Evolutionary conservation across 2,888 invertebrate species (phyloP).

Genomic region (Lingula anatina): DNA sequence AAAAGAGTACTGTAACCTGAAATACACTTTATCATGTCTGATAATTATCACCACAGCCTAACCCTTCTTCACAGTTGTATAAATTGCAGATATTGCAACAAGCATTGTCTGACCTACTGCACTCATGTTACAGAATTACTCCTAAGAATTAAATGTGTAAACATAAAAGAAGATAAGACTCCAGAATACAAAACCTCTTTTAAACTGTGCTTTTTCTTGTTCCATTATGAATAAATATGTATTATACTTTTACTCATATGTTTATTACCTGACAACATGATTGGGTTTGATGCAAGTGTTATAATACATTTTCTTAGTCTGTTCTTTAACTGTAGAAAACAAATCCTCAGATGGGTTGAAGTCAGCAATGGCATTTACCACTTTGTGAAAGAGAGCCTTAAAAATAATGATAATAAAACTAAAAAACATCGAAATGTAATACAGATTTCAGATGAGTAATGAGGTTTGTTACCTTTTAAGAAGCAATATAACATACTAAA

Average conservation of each 20-base stretch:
- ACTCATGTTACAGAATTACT: too few relatives aligned
- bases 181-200: neutral
- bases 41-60: too few relatives aligned
- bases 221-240: neutral
- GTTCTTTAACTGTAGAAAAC: slow-evolving; percentile 69
- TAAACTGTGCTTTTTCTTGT: neutral
- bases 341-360: slow-evolving; percentile 59
- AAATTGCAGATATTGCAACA: neutral
- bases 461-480: too few relatives aligned
- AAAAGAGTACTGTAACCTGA: too few relatives aligned
- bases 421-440: slow-evolving; percentile 2
- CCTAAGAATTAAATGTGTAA: too few relatives aligned
- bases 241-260: neutral
- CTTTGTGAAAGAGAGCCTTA: slow-evolving; percentile 65
- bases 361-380: slow-evolving; percentile 64
- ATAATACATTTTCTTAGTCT: slow-evolving; percentile 63
- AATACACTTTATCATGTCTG: too few relatives aligned
- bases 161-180: too few relatives aligned
- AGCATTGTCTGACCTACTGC: too few relatives aligned
- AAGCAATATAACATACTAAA: too few relatives aligned
- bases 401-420: slow-evolving; percentile 19
- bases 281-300: slow-evolving; percentile 69
- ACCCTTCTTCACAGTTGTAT: neutral
- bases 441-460: neutral
- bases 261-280: slow-evolving; percentile 64